Percentiles rank a stretch among this genome's conserved stretches.
phyloP scores from a whole-genome alignment of 2,888 invertebrate genomes.

The Keiferia lycopersicella region DNA sequence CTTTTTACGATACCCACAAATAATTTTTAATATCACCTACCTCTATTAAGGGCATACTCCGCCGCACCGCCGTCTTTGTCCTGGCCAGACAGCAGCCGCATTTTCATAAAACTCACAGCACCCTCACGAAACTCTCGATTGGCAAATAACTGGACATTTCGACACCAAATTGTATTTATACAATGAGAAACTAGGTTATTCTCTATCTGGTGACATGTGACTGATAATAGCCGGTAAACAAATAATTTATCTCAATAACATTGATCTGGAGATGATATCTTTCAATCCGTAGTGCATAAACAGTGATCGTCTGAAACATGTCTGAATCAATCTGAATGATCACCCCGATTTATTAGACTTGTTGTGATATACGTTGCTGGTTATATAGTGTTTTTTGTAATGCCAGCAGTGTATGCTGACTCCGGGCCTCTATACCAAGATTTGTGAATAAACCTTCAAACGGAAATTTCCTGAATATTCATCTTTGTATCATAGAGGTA shows the following conservation, averaged over 20 bases:
- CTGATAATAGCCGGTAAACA: slow-evolving; percentile 61
- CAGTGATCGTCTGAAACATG: background rate
- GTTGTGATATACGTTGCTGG: too few relatives aligned
- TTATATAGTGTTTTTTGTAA: too few relatives aligned
- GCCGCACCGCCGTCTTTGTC: slow-evolving; percentile 71
- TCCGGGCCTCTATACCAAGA: too few relatives aligned
- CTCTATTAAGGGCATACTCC: slow-evolving; percentile 55
- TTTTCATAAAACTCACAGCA: slow-evolving; percentile 40
- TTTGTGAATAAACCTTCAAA: too few relatives aligned
- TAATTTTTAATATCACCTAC: too few relatives aligned
- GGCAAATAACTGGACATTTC: slow-evolving; percentile 49
- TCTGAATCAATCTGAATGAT: too few relatives aligned
- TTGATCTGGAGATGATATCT: background rate
- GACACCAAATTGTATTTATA: slow-evolving; percentile 68
- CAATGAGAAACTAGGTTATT: slow-evolving; percentile 71
- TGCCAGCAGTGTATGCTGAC: too few relatives aligned
- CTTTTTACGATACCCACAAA: too few relatives aligned
- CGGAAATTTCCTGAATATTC: background rate
- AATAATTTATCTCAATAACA: slow-evolving; percentile 39
- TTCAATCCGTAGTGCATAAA: background rate
- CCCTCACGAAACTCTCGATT: slow-evolving; percentile 34
- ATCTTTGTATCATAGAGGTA: background rate
- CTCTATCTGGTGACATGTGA: slow-evolving; percentile 69
- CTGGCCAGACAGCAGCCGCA: slow-evolving; percentile 68
- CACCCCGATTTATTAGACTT: too few relatives aligned